Percentiles rank a stretch among this genome's conserved stretches.
Evolutionary conservation across 2,113 vertebrate species (phyloP).

Genomic region (Istiophorus platypterus): DNA sequence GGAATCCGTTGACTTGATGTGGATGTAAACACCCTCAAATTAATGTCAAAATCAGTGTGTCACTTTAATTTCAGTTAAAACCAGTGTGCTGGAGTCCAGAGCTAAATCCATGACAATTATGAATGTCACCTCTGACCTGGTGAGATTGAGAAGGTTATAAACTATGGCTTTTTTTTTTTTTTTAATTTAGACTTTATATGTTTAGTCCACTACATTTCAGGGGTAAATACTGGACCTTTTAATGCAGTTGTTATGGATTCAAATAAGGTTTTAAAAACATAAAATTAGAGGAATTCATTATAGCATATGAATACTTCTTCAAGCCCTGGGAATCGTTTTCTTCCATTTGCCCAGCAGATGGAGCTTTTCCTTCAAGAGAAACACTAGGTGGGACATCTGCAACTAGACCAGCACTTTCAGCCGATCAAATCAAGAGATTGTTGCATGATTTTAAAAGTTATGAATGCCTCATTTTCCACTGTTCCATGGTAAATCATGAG

Average conservation of each 20-base stretch:
- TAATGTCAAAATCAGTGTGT: no score
- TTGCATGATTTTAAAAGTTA: neutral
- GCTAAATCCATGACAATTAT: no score
- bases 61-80: no score
- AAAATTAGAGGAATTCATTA: neutral
- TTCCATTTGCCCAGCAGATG: constrained; percentile 54
- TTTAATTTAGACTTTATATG: neutral
- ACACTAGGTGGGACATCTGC: neutral
- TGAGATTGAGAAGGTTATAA: neutral
- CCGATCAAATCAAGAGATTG: neutral
- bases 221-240: neutral
- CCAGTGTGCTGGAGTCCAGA: no score
- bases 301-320: neutral
- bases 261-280: neutral
- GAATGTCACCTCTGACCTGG: no score
- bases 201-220: neutral
- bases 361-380: constrained; percentile 3
- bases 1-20: neutral
- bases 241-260: neutral
- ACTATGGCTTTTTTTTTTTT: neutral
- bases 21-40: neutral
- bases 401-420: neutral
- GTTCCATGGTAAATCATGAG: neutral
- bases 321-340: neutral
- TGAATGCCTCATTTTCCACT: neutral